phyloP scores from a whole-genome alignment of 2,113 vertebrate species.

The Lates calcarifer region DNA sequence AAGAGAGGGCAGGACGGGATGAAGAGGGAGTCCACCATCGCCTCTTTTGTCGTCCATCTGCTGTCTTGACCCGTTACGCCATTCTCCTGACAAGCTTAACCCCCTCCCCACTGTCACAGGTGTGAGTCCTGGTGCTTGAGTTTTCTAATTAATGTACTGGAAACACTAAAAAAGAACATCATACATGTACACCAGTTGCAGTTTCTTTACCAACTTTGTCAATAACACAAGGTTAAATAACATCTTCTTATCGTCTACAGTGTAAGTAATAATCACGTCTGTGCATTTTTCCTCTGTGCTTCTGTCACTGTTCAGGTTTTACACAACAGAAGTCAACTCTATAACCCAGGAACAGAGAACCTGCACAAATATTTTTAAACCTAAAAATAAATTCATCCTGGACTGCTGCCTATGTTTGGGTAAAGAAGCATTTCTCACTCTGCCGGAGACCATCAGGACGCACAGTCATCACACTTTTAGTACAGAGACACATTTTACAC shows the following conservation, averaged over 20 bases:
- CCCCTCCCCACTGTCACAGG: constrained; percentile 52
- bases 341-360: constrained; percentile 36
- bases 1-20: constrained; percentile 66
- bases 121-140: constrained; percentile 41
- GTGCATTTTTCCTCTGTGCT: not conserved
- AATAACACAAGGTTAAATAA: not conserved
- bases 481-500: not conserved
- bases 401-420: constrained; percentile 61
- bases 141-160: constrained; percentile 29
- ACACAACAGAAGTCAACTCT: constrained; percentile 24
- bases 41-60: constrained; percentile 81
- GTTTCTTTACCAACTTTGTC: not conserved
- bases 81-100: constrained; percentile 62
- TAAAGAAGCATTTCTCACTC: constrained; percentile 60
- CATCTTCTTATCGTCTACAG: not conserved
- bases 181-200: not conserved
- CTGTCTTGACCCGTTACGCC: constrained; percentile 59
- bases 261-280: not conserved
- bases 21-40: constrained; percentile 65
- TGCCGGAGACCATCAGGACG: constrained; percentile 47
- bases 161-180: constrained; percentile 25
- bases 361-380: constrained; percentile 53
- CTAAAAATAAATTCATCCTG: constrained; percentile 65
- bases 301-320: constrained; percentile 34
- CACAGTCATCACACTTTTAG: constrained; percentile 40